Conservation (phyloP, 2,888 invertebrate species). For the Rhamnusium bicolor region DNA sequence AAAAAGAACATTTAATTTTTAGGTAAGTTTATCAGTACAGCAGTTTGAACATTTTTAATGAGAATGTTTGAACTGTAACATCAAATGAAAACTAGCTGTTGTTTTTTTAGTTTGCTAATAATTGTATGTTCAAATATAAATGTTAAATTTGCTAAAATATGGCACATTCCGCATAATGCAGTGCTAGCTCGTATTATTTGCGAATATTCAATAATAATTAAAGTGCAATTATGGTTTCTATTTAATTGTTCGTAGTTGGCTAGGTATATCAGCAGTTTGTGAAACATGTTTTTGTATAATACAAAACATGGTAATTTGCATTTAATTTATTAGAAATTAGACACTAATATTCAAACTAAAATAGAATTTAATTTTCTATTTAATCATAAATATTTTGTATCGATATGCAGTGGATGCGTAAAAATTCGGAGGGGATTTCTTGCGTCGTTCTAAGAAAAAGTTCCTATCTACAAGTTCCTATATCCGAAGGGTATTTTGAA, state of each 20-base stretch:
- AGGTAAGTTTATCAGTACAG: no score
- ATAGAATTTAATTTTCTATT: background rate
- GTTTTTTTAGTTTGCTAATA: background rate
- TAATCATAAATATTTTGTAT: no score
- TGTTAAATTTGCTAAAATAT: background rate
- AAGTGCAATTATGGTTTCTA: background rate
- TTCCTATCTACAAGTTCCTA: no score
- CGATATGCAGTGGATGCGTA: no score
- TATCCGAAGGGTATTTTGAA: no score
- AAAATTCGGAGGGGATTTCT: no score
- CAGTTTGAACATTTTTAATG: no score
- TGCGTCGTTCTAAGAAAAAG: no score
- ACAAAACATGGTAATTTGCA: background rate
- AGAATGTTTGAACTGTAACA: background rate
- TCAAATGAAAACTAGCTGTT: background rate
- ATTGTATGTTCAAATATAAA: slow-evolving; percentile 2
- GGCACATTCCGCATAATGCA: background rate
- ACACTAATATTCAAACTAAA: background rate
- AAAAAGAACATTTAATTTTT: no score
- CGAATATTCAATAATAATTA: background rate
- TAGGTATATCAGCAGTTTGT: background rate
- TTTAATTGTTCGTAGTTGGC: background rate
- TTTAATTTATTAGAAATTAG: background rate
- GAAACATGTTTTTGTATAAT: background rate
- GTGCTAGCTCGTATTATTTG: background rate